Evolutionary conservation across 2,113 vertebrate species (phyloP).

Genomic region (Gymnorhina tibicen): DNA sequence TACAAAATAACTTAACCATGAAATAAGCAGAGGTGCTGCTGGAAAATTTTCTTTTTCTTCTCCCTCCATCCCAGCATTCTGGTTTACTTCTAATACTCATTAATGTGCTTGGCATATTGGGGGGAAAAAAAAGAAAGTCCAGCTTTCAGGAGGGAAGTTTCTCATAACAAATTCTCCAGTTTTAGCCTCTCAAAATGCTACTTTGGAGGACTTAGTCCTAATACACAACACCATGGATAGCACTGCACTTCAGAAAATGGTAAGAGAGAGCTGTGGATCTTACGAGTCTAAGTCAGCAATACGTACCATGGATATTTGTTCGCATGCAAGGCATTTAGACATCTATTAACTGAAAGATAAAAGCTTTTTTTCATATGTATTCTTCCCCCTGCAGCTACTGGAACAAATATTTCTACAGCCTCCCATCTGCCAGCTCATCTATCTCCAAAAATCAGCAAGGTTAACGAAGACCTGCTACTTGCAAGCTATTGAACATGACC

Average conservation of each 20-base stretch:
- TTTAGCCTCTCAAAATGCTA: not conserved
- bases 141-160: not conserved
- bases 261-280: not conserved
- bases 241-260: not conserved
- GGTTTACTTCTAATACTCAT: conserved; percentile 6
- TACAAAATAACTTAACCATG: conserved; percentile 51
- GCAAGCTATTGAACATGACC: accelerated
- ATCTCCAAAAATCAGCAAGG: not conserved
- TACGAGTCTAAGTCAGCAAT: not conserved
- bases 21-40: conserved; percentile 52
- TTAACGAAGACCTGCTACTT: not conserved
- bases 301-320: not conserved
- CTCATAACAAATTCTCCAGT: not conserved
- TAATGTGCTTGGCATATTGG: not conserved
- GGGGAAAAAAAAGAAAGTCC: not conserved
- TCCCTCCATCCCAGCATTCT: not conserved
- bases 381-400: not conserved
- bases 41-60: conserved; percentile 10
- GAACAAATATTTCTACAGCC: not conserved
- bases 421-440: not conserved
- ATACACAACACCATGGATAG: not conserved
- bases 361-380: not conserved
- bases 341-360: not conserved
- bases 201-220: not conserved
- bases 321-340: not conserved